Conservation (phyloP, 2,113 vertebrate species). For the Rhizomys pruinosus region DNA sequence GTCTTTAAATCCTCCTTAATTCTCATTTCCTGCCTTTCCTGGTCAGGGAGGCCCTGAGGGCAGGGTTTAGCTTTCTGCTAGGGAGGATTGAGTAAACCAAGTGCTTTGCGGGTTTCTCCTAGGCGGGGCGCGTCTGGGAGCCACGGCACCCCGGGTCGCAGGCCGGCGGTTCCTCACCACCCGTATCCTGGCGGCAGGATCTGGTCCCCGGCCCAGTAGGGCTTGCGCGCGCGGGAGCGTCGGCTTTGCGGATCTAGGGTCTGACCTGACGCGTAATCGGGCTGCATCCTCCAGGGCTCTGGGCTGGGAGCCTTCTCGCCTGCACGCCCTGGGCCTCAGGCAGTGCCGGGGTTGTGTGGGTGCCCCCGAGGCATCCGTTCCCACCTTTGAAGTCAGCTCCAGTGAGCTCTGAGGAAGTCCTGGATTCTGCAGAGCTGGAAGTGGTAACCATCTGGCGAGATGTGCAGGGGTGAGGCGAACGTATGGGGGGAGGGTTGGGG, state of each 20-base stretch:
- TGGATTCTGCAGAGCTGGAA: background rate
- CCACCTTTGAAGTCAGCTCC: slow-evolving; percentile 49
- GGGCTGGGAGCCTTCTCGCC: background rate
- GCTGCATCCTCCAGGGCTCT: background rate
- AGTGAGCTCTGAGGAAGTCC: background rate
- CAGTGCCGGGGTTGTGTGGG: background rate
- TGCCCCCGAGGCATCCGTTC: background rate
- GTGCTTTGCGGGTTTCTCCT: background rate
- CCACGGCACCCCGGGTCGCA: no score
- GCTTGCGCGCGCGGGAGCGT: background rate
- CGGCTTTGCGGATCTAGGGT: background rate
- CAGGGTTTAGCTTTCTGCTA: slow-evolving; percentile 52
- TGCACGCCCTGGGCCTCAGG: background rate
- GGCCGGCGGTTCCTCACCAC: no score
- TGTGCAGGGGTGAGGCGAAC: background rate
- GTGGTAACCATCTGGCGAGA: background rate
- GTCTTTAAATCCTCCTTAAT: slow-evolving; percentile 74
- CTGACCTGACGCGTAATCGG: background rate
- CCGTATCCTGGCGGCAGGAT: background rate
- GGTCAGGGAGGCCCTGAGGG: slow-evolving; percentile 50
- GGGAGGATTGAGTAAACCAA: slow-evolving; percentile 30
- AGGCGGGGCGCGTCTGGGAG: background rate
- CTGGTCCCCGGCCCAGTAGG: background rate
- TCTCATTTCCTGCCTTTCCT: slow-evolving; percentile 48
- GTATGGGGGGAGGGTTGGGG: background rate